These are phyloP conservation scores for Sciaenops ocellatus DNA, from an alignment of 2,797 vertebrate genomes.

Conservation along the genomic window DNA sequence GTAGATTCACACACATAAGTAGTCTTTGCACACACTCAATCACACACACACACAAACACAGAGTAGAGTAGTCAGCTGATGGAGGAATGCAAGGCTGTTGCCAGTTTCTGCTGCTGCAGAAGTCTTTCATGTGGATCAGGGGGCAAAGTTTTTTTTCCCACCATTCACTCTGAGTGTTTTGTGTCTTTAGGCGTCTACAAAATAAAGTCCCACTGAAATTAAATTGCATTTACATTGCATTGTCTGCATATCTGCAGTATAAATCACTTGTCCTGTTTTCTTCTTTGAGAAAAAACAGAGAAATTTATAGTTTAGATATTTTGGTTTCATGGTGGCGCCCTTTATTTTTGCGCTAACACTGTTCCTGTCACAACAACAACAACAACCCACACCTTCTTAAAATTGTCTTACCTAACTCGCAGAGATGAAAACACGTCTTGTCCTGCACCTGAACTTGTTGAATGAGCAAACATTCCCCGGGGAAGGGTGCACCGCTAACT, in stretches of 20 bases:
- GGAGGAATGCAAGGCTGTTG: conserved; percentile 62
- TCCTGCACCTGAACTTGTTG: neutral
- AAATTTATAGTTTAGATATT: too few relatives aligned
- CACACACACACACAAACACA: conserved; percentile 16
- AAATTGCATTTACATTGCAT: neutral
- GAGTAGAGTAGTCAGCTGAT: conserved; percentile 60
- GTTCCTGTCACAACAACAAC: neutral
- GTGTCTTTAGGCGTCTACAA: conserved; percentile 5
- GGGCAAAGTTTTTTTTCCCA: conserved; percentile 8
- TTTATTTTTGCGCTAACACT: too few relatives aligned
- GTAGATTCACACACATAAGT: conserved; percentile 4
- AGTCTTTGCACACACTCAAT: conserved; percentile 1
- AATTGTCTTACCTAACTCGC: neutral
- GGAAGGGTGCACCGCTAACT: neutral
- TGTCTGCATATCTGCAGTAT: too few relatives aligned
- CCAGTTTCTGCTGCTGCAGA: conserved; percentile 40
- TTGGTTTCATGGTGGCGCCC: too few relatives aligned
- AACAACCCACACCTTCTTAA: neutral
- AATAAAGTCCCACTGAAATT: neutral
- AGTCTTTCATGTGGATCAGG: conserved; percentile 32
- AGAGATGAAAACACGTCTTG: neutral
- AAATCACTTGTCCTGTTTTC: too few relatives aligned
- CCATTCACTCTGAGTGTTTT: neutral
- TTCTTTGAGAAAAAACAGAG: too few relatives aligned
- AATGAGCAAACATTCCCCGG: neutral